Base-by-base conservation (phyloP, 2,888 invertebrate species). In the Acanthosepion esculentum region DNA sequence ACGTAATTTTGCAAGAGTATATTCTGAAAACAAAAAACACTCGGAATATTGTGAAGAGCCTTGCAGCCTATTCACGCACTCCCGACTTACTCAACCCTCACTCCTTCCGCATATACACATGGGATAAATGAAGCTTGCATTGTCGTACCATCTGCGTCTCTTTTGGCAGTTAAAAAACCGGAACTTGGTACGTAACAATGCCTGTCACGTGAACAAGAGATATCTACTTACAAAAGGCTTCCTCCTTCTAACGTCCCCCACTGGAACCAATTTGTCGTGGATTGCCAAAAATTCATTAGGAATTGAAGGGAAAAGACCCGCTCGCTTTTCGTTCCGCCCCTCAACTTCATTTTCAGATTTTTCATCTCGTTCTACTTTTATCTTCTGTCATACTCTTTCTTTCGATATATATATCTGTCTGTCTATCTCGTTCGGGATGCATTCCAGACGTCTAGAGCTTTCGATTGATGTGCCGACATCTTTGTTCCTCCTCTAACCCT, bases 121-220 rank as follows among this genome's bases (percentile, higher is more conserved):
- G 78, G 59, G 78, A 78, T 10, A 15, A n/a, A 78, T 78, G n/a
- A 33, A 12, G 78, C 78, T 78, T 78, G 78, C 8, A 12, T 29
- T 78, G 78, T 78, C 10, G 2, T 78, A n/a, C n/a, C 78, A 78
- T n/a, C 78, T 78, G 78, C 78, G 78, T 33, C n/a, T 78, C 78
- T 33, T 78, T 78, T n/a, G 78, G 4, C 78, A 78, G n/a, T 78
- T n/a, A 33, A n/a, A 78, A 78, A 78, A 78, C 78, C 78, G 78
- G 78, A 78, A 78, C 78, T 78, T 78, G 78, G 78, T 78, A 10
- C n/a, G 78, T 78, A 78, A 78, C 78, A 78, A 78, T 78, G n/a
- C n/a, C 5, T 78, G 78, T 78, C n/a, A n/a, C 78, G n/a, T 78
- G n/a, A 78, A 78, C n/a, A 15, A n/a, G 78, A 33, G 29, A 29